A percentile compares a stretch with the other conserved stretches of the same genome.
Evolutionary conservation across 1,140 invertebrate species (phyloP).

Genomic region (Nasonia vitripennis): DNA sequence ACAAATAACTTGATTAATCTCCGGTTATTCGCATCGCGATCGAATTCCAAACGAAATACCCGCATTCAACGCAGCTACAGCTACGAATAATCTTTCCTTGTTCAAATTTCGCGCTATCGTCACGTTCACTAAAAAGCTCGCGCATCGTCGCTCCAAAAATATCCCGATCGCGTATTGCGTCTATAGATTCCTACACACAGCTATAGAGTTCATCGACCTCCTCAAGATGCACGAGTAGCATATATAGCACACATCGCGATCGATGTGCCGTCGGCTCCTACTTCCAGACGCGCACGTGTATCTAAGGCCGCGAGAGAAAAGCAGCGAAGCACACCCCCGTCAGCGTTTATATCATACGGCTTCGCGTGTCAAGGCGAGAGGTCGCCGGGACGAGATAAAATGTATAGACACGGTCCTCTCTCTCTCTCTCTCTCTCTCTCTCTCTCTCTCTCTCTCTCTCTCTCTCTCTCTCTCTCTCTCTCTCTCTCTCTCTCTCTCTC

Average conservation of each 20-base stretch:
- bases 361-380: constrained; percentile 16
- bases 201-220: not conserved
- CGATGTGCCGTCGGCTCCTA: not conserved
- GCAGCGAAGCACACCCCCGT: not conserved
- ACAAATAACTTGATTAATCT: too few species aligned
- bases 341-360: not conserved
- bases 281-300: not conserved
- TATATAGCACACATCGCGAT: not conserved
- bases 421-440: not conserved
- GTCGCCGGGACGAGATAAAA: not conserved
- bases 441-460: too few species aligned
- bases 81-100: too few species aligned
- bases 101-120: not conserved
- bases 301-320: not conserved
- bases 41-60: too few species aligned
- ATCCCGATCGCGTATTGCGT: not conserved
- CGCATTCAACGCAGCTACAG: too few species aligned
- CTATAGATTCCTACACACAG: too few species aligned
- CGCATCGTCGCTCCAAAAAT: not conserved
- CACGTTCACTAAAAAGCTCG: not conserved
- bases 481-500: not conserved
- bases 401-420: not conserved
- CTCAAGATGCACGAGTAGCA: too few species aligned
- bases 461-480: too few species aligned
- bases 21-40: too few species aligned